Evolutionary conservation across 2,113 vertebrate species (phyloP).

Genomic region (Melanocharis versteri): DNA sequence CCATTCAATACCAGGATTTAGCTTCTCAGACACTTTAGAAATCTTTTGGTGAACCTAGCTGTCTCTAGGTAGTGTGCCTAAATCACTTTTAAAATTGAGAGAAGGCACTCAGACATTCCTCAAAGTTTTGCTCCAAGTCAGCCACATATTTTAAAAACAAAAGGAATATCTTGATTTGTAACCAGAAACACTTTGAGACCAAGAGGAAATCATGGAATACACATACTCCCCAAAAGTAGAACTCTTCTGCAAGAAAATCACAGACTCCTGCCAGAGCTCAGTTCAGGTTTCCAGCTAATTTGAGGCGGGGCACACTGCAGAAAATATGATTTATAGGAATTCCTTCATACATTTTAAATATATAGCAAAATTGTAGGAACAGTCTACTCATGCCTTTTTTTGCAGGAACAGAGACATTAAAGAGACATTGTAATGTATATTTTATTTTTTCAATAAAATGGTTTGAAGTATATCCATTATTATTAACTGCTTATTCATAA

Average conservation of each 20-base stretch:
- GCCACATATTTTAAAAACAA: not conserved
- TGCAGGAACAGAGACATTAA: not conserved
- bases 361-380: not conserved
- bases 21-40: not conserved
- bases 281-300: conserved; percentile 2
- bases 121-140: not conserved
- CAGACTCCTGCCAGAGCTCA: not conserved
- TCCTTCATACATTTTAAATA: not conserved
- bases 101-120: not conserved
- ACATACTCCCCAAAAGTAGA: not conserved
- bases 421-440: not conserved
- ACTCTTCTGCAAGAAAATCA: not conserved
- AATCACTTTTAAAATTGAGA: not conserved
- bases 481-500: not conserved
- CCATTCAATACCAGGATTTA: not conserved
- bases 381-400: not conserved
- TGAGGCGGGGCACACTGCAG: not conserved
- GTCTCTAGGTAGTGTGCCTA: not conserved
- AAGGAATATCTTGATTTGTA: not conserved
- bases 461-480: not conserved
- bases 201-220: conserved; percentile 31
- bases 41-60: not conserved
- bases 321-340: not conserved
- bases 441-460: not conserved
- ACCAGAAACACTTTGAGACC: not conserved